These are phyloP conservation scores for Drosophila novamexicana DNA, from an alignment of 1,140 invertebrate genomes.

Conservation along the genomic window DNA sequence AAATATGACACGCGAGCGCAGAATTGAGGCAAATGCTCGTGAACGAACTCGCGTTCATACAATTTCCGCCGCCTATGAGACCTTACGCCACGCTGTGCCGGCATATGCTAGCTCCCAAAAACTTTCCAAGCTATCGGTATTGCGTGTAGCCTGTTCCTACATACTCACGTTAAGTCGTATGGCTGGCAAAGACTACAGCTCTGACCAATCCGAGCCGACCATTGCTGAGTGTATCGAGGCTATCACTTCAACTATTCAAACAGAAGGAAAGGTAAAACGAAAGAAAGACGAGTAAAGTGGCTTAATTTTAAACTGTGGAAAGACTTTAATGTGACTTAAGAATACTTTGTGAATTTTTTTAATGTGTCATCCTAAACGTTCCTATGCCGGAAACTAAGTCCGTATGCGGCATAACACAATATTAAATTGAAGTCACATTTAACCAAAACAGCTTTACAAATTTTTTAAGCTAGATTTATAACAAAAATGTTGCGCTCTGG, in stretches of 20 bases:
- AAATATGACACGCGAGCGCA: constrained; percentile 95
- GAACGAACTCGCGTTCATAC: constrained; percentile 97
- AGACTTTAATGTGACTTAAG: constrained; percentile 39
- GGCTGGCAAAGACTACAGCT: constrained; percentile 87
- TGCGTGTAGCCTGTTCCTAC: constrained; percentile 95
- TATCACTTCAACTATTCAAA: constrained; percentile 95
- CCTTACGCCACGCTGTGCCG: constrained; percentile 92
- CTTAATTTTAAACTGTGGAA: constrained; percentile 11
- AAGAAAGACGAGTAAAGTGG: constrained; percentile 90
- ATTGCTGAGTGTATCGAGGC: constrained; percentile 92
- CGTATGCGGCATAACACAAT: constrained; percentile 5
- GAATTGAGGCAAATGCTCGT: constrained; percentile 96
- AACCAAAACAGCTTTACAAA: constrained; percentile 58
- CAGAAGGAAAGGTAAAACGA: constrained; percentile 94
- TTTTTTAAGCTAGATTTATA: constrained; percentile 2
- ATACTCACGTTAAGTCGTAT: constrained; percentile 92
- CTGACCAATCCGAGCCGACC: constrained; percentile 85
- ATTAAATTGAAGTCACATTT: constrained; percentile 29
- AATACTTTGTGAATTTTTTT: constrained; percentile 17
- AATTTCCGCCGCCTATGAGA: constrained; percentile 97
- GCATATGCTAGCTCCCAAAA: constrained; percentile 97
- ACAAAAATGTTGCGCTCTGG: constrained; percentile 29
- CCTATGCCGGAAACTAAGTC: constrained; percentile 28
- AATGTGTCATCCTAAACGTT: constrained; percentile 36
- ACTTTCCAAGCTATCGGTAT: constrained; percentile 95